A percentile compares a stretch with the other conserved stretches of the same genome.
Conservation (phyloP, 2,113 vertebrate genomes). For the Donacobius atricapilla region DNA sequence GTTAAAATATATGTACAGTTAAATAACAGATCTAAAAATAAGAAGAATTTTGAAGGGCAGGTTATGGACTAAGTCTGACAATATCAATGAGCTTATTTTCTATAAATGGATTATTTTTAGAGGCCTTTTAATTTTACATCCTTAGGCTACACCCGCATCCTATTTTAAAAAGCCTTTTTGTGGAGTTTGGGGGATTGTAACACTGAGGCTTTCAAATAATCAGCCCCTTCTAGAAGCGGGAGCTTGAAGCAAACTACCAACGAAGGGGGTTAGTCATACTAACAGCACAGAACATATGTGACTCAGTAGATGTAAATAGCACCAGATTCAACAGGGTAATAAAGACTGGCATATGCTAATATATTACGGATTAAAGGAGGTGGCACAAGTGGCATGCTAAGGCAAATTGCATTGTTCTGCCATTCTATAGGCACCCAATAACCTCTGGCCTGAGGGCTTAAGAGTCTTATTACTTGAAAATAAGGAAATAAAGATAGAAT, state of each 20-base stretch:
- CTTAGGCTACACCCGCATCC: neutral
- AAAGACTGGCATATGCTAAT: neutral
- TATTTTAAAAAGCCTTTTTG: neutral
- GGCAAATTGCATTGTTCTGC: neutral
- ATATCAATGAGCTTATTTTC: neutral
- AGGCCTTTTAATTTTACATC: neutral
- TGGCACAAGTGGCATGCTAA: neutral
- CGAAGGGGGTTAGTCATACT: neutral
- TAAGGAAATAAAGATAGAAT: neutral
- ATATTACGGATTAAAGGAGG: neutral
- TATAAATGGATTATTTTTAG: slow-evolving; percentile 8
- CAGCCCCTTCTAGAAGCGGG: neutral
- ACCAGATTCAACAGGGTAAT: neutral
- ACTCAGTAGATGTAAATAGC: neutral
- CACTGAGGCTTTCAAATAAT: neutral
- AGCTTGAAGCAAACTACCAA: neutral
- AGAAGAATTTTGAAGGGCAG: slow-evolving; percentile 50
- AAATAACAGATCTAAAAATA: slow-evolving; percentile 56
- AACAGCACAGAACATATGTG: neutral
- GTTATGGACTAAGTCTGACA: slow-evolving; percentile 27
- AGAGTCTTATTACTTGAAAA: neutral
- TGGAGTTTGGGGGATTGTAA: neutral
- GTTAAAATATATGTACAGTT: slow-evolving; percentile 55
- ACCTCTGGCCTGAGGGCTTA: neutral
- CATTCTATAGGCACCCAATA: neutral